Evolutionary conservation across 2,797 vertebrate species (phyloP).

Genomic region (Falco concolor): DNA sequence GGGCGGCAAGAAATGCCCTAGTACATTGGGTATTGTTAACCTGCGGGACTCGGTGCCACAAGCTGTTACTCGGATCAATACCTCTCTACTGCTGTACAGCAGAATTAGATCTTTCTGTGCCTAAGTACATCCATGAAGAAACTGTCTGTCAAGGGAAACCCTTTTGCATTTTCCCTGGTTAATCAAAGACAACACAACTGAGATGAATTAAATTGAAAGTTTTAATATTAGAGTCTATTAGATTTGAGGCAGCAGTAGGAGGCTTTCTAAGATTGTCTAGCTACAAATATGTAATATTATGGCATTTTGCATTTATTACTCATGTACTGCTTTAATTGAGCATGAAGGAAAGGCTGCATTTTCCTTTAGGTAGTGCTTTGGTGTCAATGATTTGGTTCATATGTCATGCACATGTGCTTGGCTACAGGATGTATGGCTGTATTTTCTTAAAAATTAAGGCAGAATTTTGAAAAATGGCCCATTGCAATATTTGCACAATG

Average conservation of each 20-base stretch:
- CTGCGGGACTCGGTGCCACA: slow-evolving; percentile 17
- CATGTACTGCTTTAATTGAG: slow-evolving; percentile 9
- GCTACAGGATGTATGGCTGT: neutral
- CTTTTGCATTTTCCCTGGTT: slow-evolving; percentile 19
- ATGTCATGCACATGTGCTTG: neutral
- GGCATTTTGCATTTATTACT: slow-evolving; percentile 29
- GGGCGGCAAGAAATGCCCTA: neutral
- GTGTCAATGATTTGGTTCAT: neutral
- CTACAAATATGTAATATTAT: slow-evolving; percentile 28
- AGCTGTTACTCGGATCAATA: neutral
- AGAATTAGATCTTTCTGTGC: slow-evolving; percentile 20
- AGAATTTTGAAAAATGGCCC: neutral
- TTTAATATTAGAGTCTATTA: slow-evolving; percentile 45
- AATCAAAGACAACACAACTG: slow-evolving; percentile 56
- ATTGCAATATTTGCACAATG: neutral
- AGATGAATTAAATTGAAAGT: slow-evolving; percentile 51
- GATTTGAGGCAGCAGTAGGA: slow-evolving; percentile 38
- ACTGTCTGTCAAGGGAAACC: slow-evolving; percentile 24
- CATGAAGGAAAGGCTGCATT: neutral
- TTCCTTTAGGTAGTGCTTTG: neutral
- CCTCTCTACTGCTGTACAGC: neutral
- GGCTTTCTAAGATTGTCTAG: slow-evolving; percentile 30
- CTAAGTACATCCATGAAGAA: neutral
- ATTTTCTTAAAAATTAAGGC: neutral
- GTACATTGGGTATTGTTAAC: neutral